These are phyloP conservation scores for Magallana angulata DNA, from an alignment of 1,140 invertebrate genomes.

Conservation along the genomic window DNA sequence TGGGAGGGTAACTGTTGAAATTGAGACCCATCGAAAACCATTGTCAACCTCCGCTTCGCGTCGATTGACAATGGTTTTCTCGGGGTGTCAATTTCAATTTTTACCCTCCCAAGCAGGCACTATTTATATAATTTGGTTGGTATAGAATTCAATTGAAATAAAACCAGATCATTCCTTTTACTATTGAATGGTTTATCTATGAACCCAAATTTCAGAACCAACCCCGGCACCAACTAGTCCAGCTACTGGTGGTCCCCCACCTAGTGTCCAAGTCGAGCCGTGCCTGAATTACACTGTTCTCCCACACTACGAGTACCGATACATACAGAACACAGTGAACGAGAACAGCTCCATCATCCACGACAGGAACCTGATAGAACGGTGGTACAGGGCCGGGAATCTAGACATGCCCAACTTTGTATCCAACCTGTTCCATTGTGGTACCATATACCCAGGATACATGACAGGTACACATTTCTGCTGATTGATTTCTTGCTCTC, in stretches of 20 bases:
- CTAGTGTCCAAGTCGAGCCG: neutral
- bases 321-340: neutral
- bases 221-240: neutral
- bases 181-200: no score
- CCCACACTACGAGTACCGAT: neutral
- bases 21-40: no score
- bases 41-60: no score
- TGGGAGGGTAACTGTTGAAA: no score
- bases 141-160: no score
- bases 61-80: no score
- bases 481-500: no score
- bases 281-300: neutral
- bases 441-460: conserved; percentile 4
- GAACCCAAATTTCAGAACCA: neutral
- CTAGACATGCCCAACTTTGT: neutral
- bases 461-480: neutral
- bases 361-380: neutral
- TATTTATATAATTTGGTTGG: no score
- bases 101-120: no score
- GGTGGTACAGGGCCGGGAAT: conserved; percentile 11
- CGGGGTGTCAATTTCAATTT: no score
- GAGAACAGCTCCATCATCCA: conserved; percentile 1
- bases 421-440: neutral
- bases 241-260: neutral
- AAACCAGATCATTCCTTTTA: no score